Evolutionary conservation across 2,797 vertebrate genomes (phyloP), one percentile per base, ranked within the genome.

Genomic region (Xenentodon cancila): DNA sequence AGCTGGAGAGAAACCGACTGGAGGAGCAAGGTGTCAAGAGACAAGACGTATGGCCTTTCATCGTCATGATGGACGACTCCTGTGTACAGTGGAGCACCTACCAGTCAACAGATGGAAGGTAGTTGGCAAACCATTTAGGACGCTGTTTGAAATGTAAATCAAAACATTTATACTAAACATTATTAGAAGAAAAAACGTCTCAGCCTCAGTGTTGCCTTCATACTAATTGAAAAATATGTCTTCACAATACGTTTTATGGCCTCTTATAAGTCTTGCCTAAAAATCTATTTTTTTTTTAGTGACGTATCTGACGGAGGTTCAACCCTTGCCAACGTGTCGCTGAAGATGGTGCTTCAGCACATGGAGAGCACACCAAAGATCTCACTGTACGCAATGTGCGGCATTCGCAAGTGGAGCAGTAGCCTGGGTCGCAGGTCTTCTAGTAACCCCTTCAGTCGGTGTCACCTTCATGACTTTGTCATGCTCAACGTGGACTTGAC

Each of bases 21-120:
- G 97, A 97, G 84, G 98, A 98, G 71, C 92, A 97, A 68, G 97
- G 96, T 3, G 84, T 97, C 42, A 96, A 94, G 75, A 94, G 96
- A 32, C 96, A 97, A 80, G 96, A 97, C 0, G 94, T 99, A 32
- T 99, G 98, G 98, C 97, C 98, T 0, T 97, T 99, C 87, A 95
- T 99, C 0, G 94, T 96, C 53, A 94, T 99, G 89, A 97, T 99
- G 96, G 97, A 99, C 0, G 98, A 99, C 87, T 96, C 97, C 1
- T 99, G 98, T 0, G 97, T 99, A 59, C 81, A 98, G 64, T 99
- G 97, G 97, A 97, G 97, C 75, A 82, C 92, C 79, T 94, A 97
- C 71, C 91, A 91, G 0, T 22, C 78, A 19, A 86, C 93, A 0
- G 95, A 96, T 59, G 87, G 88, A 65, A 94, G 95, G 97, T 98